These are phyloP conservation scores for Sminthopsis crassicaudata DNA, from an alignment of 2,113 vertebrate genomes.

Conservation along the genomic window DNA sequence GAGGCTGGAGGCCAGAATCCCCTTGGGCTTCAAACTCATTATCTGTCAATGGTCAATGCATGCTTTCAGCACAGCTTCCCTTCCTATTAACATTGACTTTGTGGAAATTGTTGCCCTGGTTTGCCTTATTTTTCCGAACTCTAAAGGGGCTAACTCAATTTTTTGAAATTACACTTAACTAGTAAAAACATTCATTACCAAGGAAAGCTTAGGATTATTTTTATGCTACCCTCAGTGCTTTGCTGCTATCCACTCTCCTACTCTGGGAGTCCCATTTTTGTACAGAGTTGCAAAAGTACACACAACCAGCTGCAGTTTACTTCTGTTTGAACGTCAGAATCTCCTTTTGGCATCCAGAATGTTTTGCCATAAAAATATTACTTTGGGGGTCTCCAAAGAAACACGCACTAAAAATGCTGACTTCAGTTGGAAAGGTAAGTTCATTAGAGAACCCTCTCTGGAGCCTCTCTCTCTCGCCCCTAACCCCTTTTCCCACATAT, in stretches of 20 bases:
- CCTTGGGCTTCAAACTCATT: neutral
- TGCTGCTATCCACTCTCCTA: neutral
- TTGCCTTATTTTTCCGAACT: neutral
- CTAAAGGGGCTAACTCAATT: neutral
- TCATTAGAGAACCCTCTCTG: neutral
- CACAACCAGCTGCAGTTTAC: neutral
- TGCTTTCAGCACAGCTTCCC: neutral
- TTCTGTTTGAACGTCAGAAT: neutral
- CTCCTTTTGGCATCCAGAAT: neutral
- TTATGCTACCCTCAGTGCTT: neutral
- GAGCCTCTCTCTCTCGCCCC: neutral
- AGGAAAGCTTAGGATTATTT: neutral
- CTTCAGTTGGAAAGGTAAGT: neutral
- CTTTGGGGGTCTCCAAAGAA: neutral
- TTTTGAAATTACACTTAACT: neutral
- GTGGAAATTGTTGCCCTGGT: neutral
- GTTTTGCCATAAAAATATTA: slow-evolving; percentile 16
- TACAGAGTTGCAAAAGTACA: neutral
- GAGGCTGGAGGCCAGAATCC: neutral
- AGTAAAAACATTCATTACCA: neutral
- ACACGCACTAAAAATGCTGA: slow-evolving; percentile 15
- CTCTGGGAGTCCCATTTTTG: neutral
- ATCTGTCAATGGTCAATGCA: neutral
- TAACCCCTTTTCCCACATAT: neutral
- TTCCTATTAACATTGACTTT: neutral